Evolutionary conservation across 2,113 vertebrate species (phyloP).

Genomic region (Tapirus terrestris): DNA sequence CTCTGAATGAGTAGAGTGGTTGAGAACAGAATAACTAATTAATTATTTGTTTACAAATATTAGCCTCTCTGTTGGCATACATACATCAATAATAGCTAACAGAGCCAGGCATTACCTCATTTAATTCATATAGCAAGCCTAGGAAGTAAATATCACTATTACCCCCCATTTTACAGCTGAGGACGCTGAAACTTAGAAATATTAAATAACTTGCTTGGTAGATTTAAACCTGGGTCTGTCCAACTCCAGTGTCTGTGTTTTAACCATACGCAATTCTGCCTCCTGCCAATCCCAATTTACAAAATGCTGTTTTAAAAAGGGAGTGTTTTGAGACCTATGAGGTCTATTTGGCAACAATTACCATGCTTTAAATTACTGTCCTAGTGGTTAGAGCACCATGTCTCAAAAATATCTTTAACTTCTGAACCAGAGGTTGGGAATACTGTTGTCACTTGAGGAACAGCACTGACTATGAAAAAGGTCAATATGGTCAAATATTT

Average conservation of each 20-base stretch:
- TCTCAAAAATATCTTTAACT: neutral
- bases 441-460: neutral
- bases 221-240: neutral
- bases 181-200: neutral
- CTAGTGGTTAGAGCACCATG: neutral
- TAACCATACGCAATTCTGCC: neutral
- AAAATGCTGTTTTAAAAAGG: conserved; percentile 1
- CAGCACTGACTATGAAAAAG: neutral
- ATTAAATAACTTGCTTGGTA: neutral
- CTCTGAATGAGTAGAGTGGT: neutral
- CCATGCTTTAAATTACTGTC: neutral
- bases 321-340: neutral
- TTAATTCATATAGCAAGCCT: neutral
- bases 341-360: neutral
- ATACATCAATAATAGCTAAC: neutral
- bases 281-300: neutral
- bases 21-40: neutral
- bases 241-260: neutral
- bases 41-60: neutral
- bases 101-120: neutral
- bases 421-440: neutral
- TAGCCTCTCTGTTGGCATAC: neutral
- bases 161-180: neutral
- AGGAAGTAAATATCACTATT: neutral
- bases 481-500: neutral